Percentiles rank a stretch among this genome's conserved stretches.
Conservation (phyloP, 2,113 vertebrate species). For the Herpailurus yagouaroundi region DNA sequence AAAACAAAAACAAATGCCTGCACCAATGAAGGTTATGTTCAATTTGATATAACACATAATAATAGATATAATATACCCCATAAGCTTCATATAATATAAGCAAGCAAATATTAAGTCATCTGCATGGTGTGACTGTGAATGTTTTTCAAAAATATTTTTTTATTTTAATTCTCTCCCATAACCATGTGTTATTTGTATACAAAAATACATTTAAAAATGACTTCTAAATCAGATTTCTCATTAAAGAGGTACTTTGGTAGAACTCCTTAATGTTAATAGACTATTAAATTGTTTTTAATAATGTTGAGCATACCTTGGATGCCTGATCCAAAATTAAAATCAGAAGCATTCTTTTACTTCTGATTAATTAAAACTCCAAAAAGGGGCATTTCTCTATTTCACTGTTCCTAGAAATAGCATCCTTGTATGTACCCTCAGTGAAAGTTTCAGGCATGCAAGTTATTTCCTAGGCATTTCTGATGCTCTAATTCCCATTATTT, state of each 20-base stretch:
- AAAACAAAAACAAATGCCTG: neutral
- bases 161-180: neutral
- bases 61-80: neutral
- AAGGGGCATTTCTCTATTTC: neutral
- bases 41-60: neutral
- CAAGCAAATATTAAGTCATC: neutral
- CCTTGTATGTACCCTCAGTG: neutral
- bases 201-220: neutral
- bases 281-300: neutral
- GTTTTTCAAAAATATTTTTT: neutral
- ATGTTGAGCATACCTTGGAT: neutral
- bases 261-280: neutral
- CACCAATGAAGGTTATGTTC: neutral
- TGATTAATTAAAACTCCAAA: neutral
- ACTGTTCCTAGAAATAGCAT: neutral
- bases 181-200: neutral
- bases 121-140: neutral
- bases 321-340: conserved; percentile 25
- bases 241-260: neutral
- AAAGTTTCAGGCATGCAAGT: neutral
- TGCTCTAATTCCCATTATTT: conserved; percentile 41
- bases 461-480: conserved; percentile 22
- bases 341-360: conserved; percentile 29
- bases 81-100: neutral
- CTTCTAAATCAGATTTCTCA: conserved; percentile 33